Evolutionary conservation across 1,140 invertebrate genomes (phyloP), one percentile per base, ranked within the genome.

Genomic region (Pseudomyrmex flavicornis): DNA sequence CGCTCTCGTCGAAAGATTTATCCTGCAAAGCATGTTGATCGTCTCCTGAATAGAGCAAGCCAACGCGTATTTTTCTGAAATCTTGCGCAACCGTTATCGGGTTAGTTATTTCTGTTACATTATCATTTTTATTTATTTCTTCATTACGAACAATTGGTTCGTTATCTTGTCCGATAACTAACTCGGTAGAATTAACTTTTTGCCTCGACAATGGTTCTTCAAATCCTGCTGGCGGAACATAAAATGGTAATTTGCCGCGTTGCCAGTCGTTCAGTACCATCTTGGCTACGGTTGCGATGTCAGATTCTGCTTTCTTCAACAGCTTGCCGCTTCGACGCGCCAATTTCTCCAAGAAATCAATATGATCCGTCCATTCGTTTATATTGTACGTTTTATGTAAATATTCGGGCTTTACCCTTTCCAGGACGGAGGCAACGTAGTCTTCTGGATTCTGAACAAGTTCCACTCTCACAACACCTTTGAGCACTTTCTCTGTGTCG

Each of bases 221-320:
- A 93, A 96, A 97, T 13, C 96, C 97, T 75, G 97, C 96, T 12
- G 99, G 99, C 69, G 96, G 95, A 1, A 98, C 97, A 95, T 98
- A 99, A 93, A 98, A 99, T 0, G 99, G 99, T 58, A 99, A 94
- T 94, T 99, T 99, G 13, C 99, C 99, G 90, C 99, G 96, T 94
- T 99, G 99, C 97, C 98, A 99, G 93, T 99, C 99, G 95, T 99
- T 99, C 0, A 99, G 95, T 2, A 99, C 96, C 97, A 99, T 99
- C 93, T 97, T 98, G 0, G 99, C 97, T 15, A 98, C 97, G 65
- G 97, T 97, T 65, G 95, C 94, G 12, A 99, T 95, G 95, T 99
- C 98, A 12, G 99, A 98, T 93, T 99, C 98, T 35, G 98, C 99
- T 88, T 98, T 98, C 93, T 99, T 99, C 1, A 99, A 93, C 59